phyloP scores from a whole-genome alignment of 2,888 invertebrate genomes.

The Pinctada fucata region DNA sequence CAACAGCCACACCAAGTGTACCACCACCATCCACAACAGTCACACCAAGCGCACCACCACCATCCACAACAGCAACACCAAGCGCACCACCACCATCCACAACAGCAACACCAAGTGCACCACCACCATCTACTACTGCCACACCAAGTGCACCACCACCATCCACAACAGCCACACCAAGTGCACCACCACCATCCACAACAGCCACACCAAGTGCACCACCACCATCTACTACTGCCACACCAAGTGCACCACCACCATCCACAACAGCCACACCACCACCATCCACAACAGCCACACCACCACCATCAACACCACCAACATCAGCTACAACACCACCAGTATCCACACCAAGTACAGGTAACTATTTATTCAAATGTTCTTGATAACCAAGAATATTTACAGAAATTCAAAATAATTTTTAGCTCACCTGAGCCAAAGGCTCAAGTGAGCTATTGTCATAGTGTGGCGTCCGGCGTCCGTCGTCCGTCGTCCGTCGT shows the following conservation, averaged over 20 bases:
- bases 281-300: background rate
- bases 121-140: slow-evolving; percentile 3
- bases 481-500: too few relatives aligned
- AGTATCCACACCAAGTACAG: background rate
- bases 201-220: background rate
- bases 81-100: background rate
- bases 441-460: too few relatives aligned
- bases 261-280: background rate
- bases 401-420: too few relatives aligned
- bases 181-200: too few relatives aligned
- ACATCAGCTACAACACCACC: background rate
- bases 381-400: too few relatives aligned
- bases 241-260: background rate
- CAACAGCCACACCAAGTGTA: slow-evolving; percentile 1
- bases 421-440: too few relatives aligned
- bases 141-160: too few relatives aligned
- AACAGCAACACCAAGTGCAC: background rate
- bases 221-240: background rate
- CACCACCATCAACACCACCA: background rate
- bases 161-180: too few relatives aligned
- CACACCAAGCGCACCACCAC: background rate
- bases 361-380: too few relatives aligned
- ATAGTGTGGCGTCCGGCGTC: too few relatives aligned
- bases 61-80: slow-evolving; percentile 1
- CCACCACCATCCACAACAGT: background rate